A percentile compares a stretch with the other conserved stretches of the same genome.
Conservation (phyloP, 2,113 vertebrate genomes). For the Gambusia affinis region DNA sequence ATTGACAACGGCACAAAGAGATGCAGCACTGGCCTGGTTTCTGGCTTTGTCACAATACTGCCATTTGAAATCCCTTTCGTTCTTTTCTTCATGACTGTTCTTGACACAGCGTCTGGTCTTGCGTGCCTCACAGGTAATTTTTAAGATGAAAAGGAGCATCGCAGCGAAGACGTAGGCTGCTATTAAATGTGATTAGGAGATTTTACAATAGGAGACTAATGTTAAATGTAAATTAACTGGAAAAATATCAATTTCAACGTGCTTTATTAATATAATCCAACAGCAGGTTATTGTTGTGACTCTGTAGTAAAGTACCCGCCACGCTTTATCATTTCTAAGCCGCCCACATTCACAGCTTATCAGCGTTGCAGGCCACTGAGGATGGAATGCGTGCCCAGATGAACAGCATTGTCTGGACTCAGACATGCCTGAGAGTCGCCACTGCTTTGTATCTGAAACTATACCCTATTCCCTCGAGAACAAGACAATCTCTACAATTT, state of each 20-base stretch:
- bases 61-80: conserved; percentile 9
- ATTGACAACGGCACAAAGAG: conserved; percentile 9
- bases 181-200: conserved; percentile 24
- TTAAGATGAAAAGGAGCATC: conserved; percentile 17
- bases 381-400: conserved; percentile 64
- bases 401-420: conserved; percentile 65
- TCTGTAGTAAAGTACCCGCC: conserved; percentile 25
- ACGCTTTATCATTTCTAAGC: conserved; percentile 51
- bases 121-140: background rate
- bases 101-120: conserved; percentile 12
- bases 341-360: conserved; percentile 67
- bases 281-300: conserved; percentile 24
- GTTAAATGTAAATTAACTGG: conserved; percentile 1
- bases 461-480: conserved; percentile 52
- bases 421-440: conserved; percentile 66
- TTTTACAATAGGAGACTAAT: conserved; percentile 21
- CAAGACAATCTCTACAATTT: conserved; percentile 55
- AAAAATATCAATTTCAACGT: conserved; percentile 1
- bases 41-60: background rate
- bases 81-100: background rate
- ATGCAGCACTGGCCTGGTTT: background rate
- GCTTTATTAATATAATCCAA: conserved; percentile 23
- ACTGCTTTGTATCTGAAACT: conserved; percentile 65
- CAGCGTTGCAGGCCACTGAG: conserved; percentile 62
- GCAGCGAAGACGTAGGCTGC: background rate